These are phyloP conservation scores for Pocillopora verrucosa DNA, from an alignment of 64 coral and sea anemone species.

Conservation along the genomic window DNA sequence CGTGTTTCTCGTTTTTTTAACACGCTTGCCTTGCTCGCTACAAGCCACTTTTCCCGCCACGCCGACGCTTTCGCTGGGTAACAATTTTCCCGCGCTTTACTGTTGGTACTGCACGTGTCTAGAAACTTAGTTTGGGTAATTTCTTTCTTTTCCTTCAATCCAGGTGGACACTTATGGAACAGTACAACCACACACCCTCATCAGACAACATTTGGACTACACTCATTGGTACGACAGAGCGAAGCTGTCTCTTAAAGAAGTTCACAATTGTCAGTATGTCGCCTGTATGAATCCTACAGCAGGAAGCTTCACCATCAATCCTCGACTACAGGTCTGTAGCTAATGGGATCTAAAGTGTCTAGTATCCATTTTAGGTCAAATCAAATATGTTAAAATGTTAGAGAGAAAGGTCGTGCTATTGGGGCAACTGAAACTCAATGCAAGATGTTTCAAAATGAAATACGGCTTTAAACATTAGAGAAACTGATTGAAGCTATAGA, in stretches of 20 bases:
- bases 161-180: slow-evolving; percentile 99
- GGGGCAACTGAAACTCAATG: neutral
- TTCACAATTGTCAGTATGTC: slow-evolving; percentile 96
- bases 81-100: neutral
- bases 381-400: no score
- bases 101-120: no score
- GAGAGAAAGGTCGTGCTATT: no score
- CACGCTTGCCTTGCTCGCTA: neutral
- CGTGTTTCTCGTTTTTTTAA: neutral
- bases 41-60: neutral
- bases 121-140: neutral
- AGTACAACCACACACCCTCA: slow-evolving; percentile 96
- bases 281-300: slow-evolving; percentile 99
- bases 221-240: slow-evolving; percentile 95
- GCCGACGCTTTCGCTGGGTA: neutral
- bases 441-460: neutral
- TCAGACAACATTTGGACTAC: slow-evolving; percentile 99
- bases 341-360: neutral
- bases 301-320: slow-evolving; percentile 99
- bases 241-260: slow-evolving; percentile 91
- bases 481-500: no score
- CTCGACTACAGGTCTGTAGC: slow-evolving; percentile 72
- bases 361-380: no score
- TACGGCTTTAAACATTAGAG: no score
- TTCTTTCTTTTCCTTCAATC: slow-evolving; percentile 17